Base-by-base conservation (phyloP, 1,140 invertebrate genomes). In the Eumeta japonica region DNA sequence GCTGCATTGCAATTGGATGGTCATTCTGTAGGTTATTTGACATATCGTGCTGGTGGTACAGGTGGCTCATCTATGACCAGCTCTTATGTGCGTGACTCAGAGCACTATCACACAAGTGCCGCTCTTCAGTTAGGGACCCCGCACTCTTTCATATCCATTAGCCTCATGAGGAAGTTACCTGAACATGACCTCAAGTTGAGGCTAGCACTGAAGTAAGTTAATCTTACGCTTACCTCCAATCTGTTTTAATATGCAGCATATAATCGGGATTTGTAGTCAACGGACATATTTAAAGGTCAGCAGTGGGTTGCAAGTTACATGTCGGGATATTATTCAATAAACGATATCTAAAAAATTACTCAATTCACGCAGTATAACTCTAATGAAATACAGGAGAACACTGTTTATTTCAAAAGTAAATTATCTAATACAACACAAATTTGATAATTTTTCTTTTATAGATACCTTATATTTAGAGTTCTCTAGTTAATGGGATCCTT, bases 1-100 rank as follows among this genome's bases (percentile, higher is more conserved):
- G 60, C 94, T 45, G 89, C 86, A 10, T 84, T 87, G 58, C 90
- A 94, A 59, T 70, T 97, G 41, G 88, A 92, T 55, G 86, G 86
- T 43, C 83, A 91, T 57, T 88, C 89, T 0, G 83, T 92, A 24
- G 92, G 92, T 16, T 92, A 93, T 53, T 64, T 96, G 7, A 90
- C 89, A 0, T 93, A 90, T 55, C 85, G 89, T 61, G 81, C 81
- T 1, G 87, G 87, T 3, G 67, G 77, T 2, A 58, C 62, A 38
- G 52, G 58, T 2, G 80, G 85, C 24, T 87, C 85, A 10, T 83
- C 85, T 0, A 85, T 96, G 82, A 86, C 82, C 1, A 90, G 90
- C 0, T 84, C 83, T 28, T 72, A 94, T 15, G 83, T 89, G 18
- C 81, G 87, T 44, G 86, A 89, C 53, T 87, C 84, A 3, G 80